A percentile compares a stretch with the other conserved stretches of the same genome.
These are phyloP conservation scores for Loris lydekkerianus DNA, from an alignment of 2,797 vertebrate species.

Conservation along the genomic window DNA sequence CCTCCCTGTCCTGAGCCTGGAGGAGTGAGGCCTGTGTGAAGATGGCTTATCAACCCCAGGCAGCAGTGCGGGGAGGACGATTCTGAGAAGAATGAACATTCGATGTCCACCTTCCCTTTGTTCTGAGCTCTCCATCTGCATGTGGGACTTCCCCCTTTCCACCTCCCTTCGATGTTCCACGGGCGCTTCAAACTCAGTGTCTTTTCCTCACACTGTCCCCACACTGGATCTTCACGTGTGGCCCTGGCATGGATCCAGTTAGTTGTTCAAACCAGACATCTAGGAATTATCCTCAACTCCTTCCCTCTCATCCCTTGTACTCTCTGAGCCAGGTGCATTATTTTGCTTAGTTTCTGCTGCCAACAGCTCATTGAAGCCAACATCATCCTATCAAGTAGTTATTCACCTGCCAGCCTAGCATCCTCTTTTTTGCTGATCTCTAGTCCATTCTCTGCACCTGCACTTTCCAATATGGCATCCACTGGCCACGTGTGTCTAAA, in stretches of 20 bases:
- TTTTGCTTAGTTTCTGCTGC: constrained; percentile 20
- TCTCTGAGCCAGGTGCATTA: neutral
- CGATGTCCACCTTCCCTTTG: neutral
- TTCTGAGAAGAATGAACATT: neutral
- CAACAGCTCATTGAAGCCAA: neutral
- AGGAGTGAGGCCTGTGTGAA: neutral
- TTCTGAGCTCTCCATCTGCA: neutral
- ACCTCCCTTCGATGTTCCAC: neutral
- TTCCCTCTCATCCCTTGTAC: neutral
- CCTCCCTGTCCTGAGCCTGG: no score
- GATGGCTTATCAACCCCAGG: neutral
- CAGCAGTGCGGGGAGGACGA: neutral
- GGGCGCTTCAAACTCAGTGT: neutral
- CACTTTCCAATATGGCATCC: neutral
- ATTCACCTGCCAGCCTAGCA: neutral
- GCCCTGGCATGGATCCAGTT: neutral
- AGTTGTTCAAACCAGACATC: neutral
- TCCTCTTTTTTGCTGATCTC: neutral
- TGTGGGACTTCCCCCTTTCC: neutral
- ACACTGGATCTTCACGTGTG: neutral
- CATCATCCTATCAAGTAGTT: neutral
- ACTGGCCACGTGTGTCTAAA: neutral
- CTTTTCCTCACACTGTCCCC: neutral
- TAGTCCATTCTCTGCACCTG: neutral
- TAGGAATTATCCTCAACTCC: neutral